phyloP scores from a whole-genome alignment of 1,140 invertebrate genomes.

The Pollicipes pollicipes region DNA sequence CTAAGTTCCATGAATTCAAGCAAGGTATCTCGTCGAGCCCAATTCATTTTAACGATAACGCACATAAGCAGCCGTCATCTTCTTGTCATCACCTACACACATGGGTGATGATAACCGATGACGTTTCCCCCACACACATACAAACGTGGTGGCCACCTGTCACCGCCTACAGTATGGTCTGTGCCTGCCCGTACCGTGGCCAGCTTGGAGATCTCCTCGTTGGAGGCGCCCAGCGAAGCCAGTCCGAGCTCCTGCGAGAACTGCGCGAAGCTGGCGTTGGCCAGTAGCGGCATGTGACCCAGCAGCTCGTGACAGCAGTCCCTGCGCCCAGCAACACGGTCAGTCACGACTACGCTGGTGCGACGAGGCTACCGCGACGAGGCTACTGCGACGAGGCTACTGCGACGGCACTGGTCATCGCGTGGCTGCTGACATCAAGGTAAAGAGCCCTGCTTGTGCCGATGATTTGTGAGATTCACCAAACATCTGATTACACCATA shows the following conservation, averaged over 20 bases:
- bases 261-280: conserved; percentile 90
- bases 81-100: not conserved
- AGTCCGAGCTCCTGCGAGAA: conserved; percentile 96
- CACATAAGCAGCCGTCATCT: not conserved
- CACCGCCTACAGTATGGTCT: too few species aligned
- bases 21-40: too few species aligned
- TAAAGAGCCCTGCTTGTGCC: too few species aligned
- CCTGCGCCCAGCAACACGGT: conserved; percentile 31
- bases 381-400: too few species aligned
- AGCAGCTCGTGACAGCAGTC: conserved; percentile 94
- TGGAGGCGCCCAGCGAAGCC: conserved; percentile 84
- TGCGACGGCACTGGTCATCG: too few species aligned
- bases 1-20: too few species aligned
- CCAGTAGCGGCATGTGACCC: conserved; percentile 90
- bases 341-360: conserved; percentile 12
- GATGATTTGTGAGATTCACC: too few species aligned
- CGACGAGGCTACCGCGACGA: too few species aligned
- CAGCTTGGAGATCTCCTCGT: conserved; percentile 94
- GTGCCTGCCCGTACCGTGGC: conserved; percentile 59
- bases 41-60: not conserved
- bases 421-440: too few species aligned
- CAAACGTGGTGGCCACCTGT: too few species aligned
- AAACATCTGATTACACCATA: too few species aligned
- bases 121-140: too few species aligned
- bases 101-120: conserved; percentile 7